Evolutionary conservation across 2,797 vertebrate species (phyloP).

Genomic region (Lates japonicus): DNA sequence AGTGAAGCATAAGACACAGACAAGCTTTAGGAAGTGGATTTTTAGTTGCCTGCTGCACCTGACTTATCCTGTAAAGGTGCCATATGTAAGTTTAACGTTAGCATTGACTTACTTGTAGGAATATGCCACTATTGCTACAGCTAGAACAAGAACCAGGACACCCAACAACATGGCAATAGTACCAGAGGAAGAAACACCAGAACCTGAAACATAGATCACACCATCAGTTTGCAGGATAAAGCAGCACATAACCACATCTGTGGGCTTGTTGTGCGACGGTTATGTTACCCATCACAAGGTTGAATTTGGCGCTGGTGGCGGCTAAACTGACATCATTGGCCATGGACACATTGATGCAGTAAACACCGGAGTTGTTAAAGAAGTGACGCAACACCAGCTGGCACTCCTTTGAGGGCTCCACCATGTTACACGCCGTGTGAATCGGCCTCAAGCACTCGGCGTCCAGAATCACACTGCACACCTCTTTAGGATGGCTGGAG

Average conservation of each 20-base stretch:
- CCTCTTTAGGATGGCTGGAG: slow-evolving; percentile 90
- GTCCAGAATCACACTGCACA: slow-evolving; percentile 92
- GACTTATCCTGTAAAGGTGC: too few species aligned
- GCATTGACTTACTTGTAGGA: slow-evolving; percentile 83
- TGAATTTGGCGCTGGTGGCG: slow-evolving; percentile 88
- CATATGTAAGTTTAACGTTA: too few species aligned
- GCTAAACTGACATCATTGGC: slow-evolving; percentile 91
- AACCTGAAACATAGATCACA: slow-evolving; percentile 60
- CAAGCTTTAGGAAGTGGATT: too few species aligned
- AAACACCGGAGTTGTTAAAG: slow-evolving; percentile 90
- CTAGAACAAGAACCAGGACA: slow-evolving; percentile 76
- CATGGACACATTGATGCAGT: slow-evolving; percentile 95
- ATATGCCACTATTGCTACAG: slow-evolving; percentile 79
- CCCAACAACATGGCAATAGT: slow-evolving; percentile 80
- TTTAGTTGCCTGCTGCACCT: too few species aligned
- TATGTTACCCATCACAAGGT: slow-evolving; percentile 83
- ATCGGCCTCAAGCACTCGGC: slow-evolving; percentile 88
- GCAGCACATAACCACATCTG: neutral
- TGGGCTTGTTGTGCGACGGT: neutral
- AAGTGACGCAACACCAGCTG: slow-evolving; percentile 90
- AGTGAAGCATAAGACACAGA: slow-evolving; percentile 13
- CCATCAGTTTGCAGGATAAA: neutral
- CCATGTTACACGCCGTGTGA: slow-evolving; percentile 86
- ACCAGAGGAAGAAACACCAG: slow-evolving; percentile 72
- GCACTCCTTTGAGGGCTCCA: slow-evolving; percentile 87